Evolutionary conservation across 2,888 invertebrate species (phyloP).

Genomic region (Andricus curvator): DNA sequence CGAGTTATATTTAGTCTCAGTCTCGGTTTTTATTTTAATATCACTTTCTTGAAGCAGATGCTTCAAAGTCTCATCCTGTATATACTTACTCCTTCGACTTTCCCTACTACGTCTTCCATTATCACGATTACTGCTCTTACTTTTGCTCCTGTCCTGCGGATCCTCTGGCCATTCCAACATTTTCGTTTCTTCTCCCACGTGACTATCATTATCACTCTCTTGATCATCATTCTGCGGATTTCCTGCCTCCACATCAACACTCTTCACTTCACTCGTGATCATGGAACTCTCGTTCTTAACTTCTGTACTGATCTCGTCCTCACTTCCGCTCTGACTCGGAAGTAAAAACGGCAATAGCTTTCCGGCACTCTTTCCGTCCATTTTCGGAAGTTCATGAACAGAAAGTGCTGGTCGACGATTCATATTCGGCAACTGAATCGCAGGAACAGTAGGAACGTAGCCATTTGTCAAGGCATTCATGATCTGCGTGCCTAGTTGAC

Average conservation of each 20-base stretch:
- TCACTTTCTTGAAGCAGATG: slow-evolving; percentile 69
- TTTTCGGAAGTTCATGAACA: slow-evolving; percentile 76
- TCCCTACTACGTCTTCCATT: slow-evolving; percentile 63
- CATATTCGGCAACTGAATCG: slow-evolving; percentile 80
- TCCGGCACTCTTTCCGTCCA: slow-evolving; percentile 67
- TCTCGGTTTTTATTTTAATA: slow-evolving; percentile 63
- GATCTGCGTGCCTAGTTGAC: slow-evolving; percentile 87
- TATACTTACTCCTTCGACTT: slow-evolving; percentile 69
- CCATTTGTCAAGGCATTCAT: slow-evolving; percentile 83
- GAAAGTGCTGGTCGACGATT: slow-evolving; percentile 79
- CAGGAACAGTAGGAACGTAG: slow-evolving; percentile 78
- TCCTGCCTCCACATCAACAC: slow-evolving; percentile 65
- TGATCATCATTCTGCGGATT: slow-evolving; percentile 68
- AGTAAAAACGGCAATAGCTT: slow-evolving; percentile 78
- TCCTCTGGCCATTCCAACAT: slow-evolving; percentile 63
- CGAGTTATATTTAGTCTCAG: slow-evolving; percentile 62
- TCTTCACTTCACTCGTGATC: slow-evolving; percentile 54
- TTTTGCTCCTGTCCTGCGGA: slow-evolving; percentile 64
- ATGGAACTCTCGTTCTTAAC: slow-evolving; percentile 60
- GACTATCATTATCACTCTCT: slow-evolving; percentile 70
- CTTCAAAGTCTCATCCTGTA: slow-evolving; percentile 71
- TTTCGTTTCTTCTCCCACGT: slow-evolving; percentile 70
- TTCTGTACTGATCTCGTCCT: slow-evolving; percentile 72
- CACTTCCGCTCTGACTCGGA: slow-evolving; percentile 78
- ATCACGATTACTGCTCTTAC: slow-evolving; percentile 67